Evolutionary conservation across 2,113 vertebrate genomes (phyloP).

Genomic region (Puntigrus tetrazona): DNA sequence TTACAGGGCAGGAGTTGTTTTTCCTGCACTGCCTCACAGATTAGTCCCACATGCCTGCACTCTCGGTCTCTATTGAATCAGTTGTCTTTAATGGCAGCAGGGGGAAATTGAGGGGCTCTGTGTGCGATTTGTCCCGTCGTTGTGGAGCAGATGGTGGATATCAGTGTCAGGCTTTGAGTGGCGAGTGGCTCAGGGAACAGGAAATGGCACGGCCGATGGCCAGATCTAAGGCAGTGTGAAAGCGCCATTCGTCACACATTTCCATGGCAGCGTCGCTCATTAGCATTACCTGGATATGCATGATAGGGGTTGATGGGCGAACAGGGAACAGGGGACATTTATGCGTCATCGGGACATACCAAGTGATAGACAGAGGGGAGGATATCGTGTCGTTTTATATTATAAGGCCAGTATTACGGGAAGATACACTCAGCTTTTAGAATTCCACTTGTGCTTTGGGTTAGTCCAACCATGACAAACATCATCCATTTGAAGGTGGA

Average conservation of each 20-base stretch:
- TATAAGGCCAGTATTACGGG: conserved; percentile 10
- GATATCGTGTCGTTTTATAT: conserved; percentile 14
- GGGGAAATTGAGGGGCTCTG: conserved; percentile 54
- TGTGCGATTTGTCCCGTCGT: conserved; percentile 52
- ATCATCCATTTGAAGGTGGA: conserved; percentile 24
- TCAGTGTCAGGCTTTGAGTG: conserved; percentile 57
- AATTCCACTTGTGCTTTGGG: conserved; percentile 33
- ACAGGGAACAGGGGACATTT: conserved; percentile 59
- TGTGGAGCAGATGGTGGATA: conserved; percentile 57
- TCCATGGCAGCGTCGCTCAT: conserved; percentile 74
- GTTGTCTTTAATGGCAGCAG: conserved; percentile 54
- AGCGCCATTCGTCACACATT: conserved; percentile 74
- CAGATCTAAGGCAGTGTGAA: conserved; percentile 73
- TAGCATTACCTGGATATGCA: conserved; percentile 75
- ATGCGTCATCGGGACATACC: conserved; percentile 62
- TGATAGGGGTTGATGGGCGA: conserved; percentile 70
- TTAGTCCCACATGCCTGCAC: conserved; percentile 59
- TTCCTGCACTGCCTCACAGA: conserved; percentile 49
- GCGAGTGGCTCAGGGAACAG: conserved; percentile 62
- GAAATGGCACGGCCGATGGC: conserved; percentile 66
- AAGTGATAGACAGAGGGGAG: conserved; percentile 45
- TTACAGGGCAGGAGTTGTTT: conserved; percentile 48
- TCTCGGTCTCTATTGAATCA: conserved; percentile 57
- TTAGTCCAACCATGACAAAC: conserved; percentile 45
- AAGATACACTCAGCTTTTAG: not conserved